A percentile compares a stretch with the other conserved stretches of the same genome.
Evolutionary conservation across 1,140 invertebrate genomes (phyloP).

Genomic region (Lanistes nyassanus): DNA sequence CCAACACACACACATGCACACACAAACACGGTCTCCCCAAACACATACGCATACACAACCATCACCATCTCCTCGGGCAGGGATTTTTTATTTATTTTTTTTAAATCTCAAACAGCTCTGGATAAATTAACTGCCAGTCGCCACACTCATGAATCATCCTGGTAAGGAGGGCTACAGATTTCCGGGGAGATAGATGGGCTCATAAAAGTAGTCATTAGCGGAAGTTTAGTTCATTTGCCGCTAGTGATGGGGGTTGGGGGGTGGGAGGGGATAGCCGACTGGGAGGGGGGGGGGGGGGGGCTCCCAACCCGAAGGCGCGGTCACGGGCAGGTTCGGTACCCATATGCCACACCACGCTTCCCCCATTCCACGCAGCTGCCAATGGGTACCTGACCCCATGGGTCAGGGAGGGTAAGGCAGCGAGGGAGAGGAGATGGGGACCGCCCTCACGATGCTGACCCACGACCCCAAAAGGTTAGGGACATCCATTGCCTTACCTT

Average conservation of each 20-base stretch:
- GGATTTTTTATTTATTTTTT: neutral
- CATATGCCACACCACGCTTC: too few relatives aligned
- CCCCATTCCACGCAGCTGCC: too few relatives aligned
- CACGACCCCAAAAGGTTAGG: too few relatives aligned
- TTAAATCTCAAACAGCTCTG: neutral
- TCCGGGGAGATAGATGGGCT: neutral
- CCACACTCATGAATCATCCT: neutral
- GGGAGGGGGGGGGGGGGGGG: too few relatives aligned
- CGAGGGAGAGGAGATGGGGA: too few relatives aligned
- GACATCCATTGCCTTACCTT: too few relatives aligned
- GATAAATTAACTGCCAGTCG: neutral
- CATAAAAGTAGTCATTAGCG: neutral
- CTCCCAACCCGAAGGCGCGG: too few relatives aligned
- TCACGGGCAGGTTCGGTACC: too few relatives aligned
- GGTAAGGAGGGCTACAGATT: neutral
- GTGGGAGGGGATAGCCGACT: constrained; percentile 1
- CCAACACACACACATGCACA: neutral
- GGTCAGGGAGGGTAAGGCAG: too few relatives aligned
- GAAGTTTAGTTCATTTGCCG: neutral
- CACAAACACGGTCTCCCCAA: neutral
- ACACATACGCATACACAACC: constrained; percentile 1
- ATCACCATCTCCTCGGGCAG: neutral
- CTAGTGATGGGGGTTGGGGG: neutral
- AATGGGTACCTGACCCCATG: too few relatives aligned
- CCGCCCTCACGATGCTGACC: too few relatives aligned